Evolutionary conservation across 2,113 vertebrate genomes (phyloP), one percentile per base, ranked within the genome.

Genomic region (Electrona antarctica): DNA sequence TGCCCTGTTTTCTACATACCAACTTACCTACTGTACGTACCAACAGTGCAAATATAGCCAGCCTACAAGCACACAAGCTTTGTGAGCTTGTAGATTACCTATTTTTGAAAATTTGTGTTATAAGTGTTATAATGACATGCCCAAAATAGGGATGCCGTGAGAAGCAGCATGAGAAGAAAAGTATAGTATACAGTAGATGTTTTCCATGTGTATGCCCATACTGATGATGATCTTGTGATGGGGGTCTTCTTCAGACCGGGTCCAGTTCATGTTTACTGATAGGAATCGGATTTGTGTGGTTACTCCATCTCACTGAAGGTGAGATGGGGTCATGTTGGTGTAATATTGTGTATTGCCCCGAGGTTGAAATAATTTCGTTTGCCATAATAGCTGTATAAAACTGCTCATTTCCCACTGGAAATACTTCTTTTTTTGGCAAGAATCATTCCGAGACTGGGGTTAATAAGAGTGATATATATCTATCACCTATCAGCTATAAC

Each of bases 291-390:
- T 91, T 86, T 85, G 77, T 83, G 84, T 80, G 78, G 80, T 88
- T 88, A 83, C 87, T 81, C 80, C 82, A 85, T 90, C 86, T 85
- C 87, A 88, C 85, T 64, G 73, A 51, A 73, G 85, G 77, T 89
- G 86, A 81, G 80, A 76, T 49, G 54, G 79, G 88, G 89, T 92
- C 85, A 83, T 71, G 78, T 85, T 90, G 84, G 80, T 91, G 87
- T 82, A 92, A 92, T 93, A 93, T 91, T 89, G 89, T 85, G 83
- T 89, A 41, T 84, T 77, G 78, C 91, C 89, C 86, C 65, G 70
- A 89, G 90, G 90, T 89, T 91, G 83, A 90, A 91, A 93, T 92
- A 89, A 93, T 93, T 92, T 86, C 88, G 87, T 90, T 87, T 92
- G 80, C 84, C 85, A 84, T 88, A 92, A 91, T 92, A 89, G 88